Percentiles rank a stretch among this genome's conserved stretches.
Evolutionary conservation across 2,797 vertebrate genomes (phyloP).

Genomic region (Pteropus rufus): DNA sequence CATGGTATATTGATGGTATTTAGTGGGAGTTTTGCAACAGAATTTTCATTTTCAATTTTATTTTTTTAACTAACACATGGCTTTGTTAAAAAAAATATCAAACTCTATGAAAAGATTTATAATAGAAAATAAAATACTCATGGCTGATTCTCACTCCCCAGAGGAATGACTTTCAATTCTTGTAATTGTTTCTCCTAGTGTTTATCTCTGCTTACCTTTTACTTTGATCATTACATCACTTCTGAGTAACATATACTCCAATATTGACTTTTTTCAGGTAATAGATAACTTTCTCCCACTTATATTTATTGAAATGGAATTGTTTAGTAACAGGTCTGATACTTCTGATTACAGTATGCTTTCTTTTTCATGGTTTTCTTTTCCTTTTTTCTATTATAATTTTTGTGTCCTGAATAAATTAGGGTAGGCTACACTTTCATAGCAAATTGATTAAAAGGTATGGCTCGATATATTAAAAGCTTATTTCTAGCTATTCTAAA

Average conservation of each 20-base stretch:
- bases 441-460: background rate
- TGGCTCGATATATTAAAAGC: background rate
- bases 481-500: background rate
- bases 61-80: background rate
- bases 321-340: background rate
- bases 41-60: background rate
- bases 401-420: background rate
- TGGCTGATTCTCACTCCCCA: background rate
- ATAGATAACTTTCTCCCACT: background rate
- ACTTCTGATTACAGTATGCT: background rate
- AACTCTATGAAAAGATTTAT: background rate
- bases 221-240: background rate
- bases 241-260: background rate
- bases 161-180: background rate
- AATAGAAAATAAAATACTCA: background rate
- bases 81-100: background rate
- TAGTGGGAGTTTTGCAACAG: background rate
- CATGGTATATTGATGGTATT: background rate
- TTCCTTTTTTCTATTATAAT: background rate
- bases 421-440: background rate
- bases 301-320: background rate
- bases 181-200: background rate
- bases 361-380: background rate
- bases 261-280: background rate
- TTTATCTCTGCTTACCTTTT: background rate